phyloP scores from a whole-genome alignment of 2,113 vertebrate genomes.

The Megaceryle torquata region DNA sequence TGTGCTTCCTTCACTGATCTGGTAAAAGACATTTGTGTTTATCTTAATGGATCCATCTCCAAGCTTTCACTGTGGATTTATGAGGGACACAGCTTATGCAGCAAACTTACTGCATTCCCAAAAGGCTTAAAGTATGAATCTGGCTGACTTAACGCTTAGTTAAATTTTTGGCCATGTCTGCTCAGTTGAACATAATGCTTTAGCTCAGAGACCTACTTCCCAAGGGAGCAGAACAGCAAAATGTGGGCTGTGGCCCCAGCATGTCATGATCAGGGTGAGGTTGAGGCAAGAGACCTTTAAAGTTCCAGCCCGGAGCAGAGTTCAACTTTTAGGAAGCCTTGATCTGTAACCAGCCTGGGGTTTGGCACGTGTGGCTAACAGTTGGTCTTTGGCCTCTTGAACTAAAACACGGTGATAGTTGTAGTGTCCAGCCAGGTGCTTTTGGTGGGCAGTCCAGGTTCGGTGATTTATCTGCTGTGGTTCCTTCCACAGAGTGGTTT shows the following conservation, averaged over 20 bases:
- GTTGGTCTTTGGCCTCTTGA: background rate
- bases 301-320: background rate
- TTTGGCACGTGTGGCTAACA: background rate
- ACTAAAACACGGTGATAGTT: background rate
- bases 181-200: background rate
- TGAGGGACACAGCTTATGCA: background rate
- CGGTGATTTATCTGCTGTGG: background rate
- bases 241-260: background rate
- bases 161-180: background rate
- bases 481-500: background rate
- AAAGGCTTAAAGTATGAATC: background rate
- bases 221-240: background rate
- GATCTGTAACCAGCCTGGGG: background rate
- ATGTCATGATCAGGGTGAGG: background rate
- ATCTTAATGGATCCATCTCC: background rate
- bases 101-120: background rate
- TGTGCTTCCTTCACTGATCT: background rate
- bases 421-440: background rate
- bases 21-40: background rate
- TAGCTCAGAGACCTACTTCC: background rate
- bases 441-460: background rate
- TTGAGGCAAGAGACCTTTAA: background rate
- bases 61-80: background rate
- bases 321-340: background rate
- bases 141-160: background rate